phyloP scores from a whole-genome alignment of 1,140 invertebrate species.

The Trinorchestia longiramus region DNA sequence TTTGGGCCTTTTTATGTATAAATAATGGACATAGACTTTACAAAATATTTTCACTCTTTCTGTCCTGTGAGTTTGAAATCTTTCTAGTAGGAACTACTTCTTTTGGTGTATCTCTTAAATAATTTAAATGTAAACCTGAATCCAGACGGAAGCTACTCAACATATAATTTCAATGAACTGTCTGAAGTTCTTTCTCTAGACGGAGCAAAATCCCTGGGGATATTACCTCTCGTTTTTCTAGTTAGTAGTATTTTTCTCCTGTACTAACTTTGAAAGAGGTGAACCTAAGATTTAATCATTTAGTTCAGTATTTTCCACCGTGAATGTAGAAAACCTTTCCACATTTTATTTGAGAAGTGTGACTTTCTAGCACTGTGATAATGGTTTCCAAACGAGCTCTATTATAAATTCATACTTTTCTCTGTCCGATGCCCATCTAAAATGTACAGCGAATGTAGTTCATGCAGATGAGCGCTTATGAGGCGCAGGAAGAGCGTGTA shows the following conservation, averaged over 20 bases:
- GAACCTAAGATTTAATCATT: neutral
- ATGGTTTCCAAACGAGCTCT: neutral
- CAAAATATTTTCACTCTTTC: neutral
- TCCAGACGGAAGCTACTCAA: neutral
- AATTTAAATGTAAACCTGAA: neutral
- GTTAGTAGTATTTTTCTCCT: neutral
- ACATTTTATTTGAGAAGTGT: neutral
- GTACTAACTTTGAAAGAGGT: neutral
- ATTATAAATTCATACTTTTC: constrained; percentile 19
- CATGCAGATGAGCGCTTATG: constrained; percentile 13
- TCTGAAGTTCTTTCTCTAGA: neutral
- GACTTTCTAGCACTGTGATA: neutral
- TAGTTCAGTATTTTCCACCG: neutral
- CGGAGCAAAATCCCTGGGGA: neutral
- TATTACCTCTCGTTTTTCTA: neutral
- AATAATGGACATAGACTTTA: neutral
- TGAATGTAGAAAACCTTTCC: neutral
- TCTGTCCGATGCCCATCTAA: neutral
- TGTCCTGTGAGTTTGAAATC: neutral
- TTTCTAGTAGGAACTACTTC: neutral
- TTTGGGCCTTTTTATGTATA: neutral
- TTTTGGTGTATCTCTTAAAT: neutral
- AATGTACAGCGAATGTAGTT: constrained; percentile 3
- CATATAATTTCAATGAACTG: neutral
- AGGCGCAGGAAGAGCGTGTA: neutral